Conservation (phyloP, 1,140 invertebrate species). For the Drosophila persimilis region DNA sequence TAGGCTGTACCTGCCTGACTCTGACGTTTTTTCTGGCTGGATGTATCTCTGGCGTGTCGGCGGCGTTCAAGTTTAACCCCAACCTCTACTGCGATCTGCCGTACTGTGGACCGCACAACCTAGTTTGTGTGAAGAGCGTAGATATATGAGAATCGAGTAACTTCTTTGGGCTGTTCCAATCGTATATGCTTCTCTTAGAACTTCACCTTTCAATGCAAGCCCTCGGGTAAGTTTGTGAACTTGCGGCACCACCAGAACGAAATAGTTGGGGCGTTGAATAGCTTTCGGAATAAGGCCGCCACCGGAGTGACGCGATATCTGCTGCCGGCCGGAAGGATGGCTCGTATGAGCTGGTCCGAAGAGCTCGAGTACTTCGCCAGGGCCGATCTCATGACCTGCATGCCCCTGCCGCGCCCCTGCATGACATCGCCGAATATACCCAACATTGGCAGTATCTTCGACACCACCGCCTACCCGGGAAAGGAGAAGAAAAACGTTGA, state of each 20-base stretch:
- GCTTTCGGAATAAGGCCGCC: conserved; percentile 38
- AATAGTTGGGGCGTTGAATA: conserved; percentile 23
- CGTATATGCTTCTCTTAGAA: conserved; percentile 3
- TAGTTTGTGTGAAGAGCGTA: conserved; percentile 22
- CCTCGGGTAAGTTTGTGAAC: not conserved
- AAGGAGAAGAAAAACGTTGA: not conserved
- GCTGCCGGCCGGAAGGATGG: conserved; percentile 41
- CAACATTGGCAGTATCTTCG: conserved; percentile 25
- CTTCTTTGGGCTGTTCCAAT: not conserved
- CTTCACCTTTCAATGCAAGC: not conserved
- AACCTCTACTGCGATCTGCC: conserved; percentile 22
- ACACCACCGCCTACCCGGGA: not conserved
- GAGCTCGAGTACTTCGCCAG: conserved; percentile 37
- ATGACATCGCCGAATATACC: conserved; percentile 37
- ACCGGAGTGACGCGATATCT: conserved; percentile 21
- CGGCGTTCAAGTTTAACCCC: conserved; percentile 2
- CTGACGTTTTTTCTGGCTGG: not conserved
- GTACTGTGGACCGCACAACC: conserved; percentile 17
- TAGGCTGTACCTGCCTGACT: too few relatives aligned
- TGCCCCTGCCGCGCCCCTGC: conserved; percentile 3
- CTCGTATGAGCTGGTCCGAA: conserved; percentile 42
- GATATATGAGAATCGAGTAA: not conserved
- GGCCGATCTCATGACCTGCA: conserved; percentile 16
- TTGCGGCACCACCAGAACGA: not conserved
- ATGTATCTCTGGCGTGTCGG: not conserved